Base-by-base conservation (phyloP, 2,113 vertebrate species). In the Pedionomus torquatus region DNA sequence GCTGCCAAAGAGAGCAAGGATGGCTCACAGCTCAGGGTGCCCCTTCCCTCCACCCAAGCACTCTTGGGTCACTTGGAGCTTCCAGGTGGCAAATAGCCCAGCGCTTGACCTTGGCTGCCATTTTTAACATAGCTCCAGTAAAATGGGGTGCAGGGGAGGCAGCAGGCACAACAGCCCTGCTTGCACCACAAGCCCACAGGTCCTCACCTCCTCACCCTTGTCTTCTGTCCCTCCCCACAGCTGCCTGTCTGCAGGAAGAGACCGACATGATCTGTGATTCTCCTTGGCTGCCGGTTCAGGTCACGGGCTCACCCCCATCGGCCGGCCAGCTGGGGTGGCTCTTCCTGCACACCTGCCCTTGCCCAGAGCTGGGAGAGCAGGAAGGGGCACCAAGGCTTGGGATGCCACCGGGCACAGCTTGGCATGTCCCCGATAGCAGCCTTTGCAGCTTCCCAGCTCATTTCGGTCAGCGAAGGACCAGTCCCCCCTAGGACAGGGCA, bases 161-260 rank as follows among this genome's bases (percentile, higher is more conserved):
- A 72, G 60, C 20, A 24, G 48, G 60, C 2, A 4, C 31, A 43
- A 41, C 52, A 52, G 46, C 14, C 13, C 7, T 0, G 0, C 46
- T 68, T 26, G 6, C 79, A 58, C 16, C 16, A 7, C 7, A 54
- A 54, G 31, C 25, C 44, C 3, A 2, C 20, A 35, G 63, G 35
- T 7, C 24, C 17, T 75, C 3, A 0, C 35, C 21, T 57, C 28
- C 52, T 91, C 0, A 0, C 13, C 28, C 30, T 30, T 1, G 1
- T 33, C 20, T 11, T 39, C 30, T 17, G 0, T 81, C 66, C 26
- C 63, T 70, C 28, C 35, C 65, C 13, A 1, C 51, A 61, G 81
- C 57, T 82, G 83, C 18, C 48, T 46, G 31, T 43, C 66, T 60
- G 64, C 63, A 74, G 4, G 1, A 76, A 28, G 57, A 71, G 39